Percentiles rank a stretch among this genome's conserved stretches.
Evolutionary conservation across 2,797 vertebrate genomes (phyloP).

Genomic region (Synaphobranchus kaupii): DNA sequence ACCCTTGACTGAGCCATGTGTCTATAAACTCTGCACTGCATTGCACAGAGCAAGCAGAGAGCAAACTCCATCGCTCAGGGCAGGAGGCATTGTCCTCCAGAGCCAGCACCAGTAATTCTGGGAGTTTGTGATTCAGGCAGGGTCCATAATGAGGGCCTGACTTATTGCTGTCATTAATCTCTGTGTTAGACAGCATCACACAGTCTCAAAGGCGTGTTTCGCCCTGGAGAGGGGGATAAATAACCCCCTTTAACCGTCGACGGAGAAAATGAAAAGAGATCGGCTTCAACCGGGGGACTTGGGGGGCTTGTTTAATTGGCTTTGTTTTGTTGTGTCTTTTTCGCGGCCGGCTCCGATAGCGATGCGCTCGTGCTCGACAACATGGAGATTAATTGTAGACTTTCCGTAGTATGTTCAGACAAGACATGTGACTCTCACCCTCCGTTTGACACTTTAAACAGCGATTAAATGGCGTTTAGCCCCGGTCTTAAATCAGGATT

Average conservation of each 20-base stretch:
- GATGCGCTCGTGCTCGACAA: not conserved
- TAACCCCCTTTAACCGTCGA: conserved; percentile 19
- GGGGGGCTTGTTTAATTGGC: not conserved
- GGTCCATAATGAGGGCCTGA: conserved; percentile 27
- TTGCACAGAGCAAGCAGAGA: not conserved
- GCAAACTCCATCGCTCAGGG: not conserved
- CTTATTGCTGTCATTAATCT: conserved; percentile 45
- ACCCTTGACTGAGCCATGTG: not conserved
- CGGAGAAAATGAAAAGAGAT: conserved; percentile 16
- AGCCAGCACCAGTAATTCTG: not conserved
- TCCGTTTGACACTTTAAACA: conserved; percentile 3
- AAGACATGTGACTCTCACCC: not conserved
- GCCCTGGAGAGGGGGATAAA: conserved; percentile 28
- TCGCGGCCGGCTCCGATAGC: not conserved
- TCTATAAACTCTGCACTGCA: not conserved
- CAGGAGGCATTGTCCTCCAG: not conserved
- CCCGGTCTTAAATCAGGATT: not conserved
- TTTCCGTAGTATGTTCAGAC: not conserved
- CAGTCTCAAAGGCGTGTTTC: conserved; percentile 13
- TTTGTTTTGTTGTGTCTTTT: not conserved
- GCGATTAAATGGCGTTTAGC: not conserved
- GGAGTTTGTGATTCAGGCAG: conserved; percentile 7
- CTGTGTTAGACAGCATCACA: conserved; percentile 27
- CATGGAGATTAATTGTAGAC: not conserved
- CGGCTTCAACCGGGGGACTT: not conserved